Evolutionary conservation across 2,888 invertebrate genomes (phyloP), one percentile per base, ranked within the genome.

Genomic region (Molorchus minor): DNA sequence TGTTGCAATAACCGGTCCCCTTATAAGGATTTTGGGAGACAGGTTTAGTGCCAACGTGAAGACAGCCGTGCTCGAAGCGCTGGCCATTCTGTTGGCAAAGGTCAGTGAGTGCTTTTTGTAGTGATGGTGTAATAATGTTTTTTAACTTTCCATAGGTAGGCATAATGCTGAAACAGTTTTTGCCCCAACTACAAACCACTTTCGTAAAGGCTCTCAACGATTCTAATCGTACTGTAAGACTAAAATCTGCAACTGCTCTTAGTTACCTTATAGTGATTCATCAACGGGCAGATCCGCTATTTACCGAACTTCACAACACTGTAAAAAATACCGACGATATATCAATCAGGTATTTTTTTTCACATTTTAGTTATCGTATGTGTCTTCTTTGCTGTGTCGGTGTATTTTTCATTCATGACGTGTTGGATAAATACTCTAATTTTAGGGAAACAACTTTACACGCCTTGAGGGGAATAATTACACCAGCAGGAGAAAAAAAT

Each of bases 151-250:
- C n/a, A n/a, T n/a, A 93, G 92, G 96, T 97, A 63, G 96, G 96
- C 40, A 87, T 91, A 30, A 92, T 96, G 90, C 82, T 99, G 79
- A 97, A 97, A 81, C 98, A 98, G 79, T 99, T 99, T 84, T 85
- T 98, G 74, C 98, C 99, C 1, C 99, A 99, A 82, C 86, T 99
- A 33, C 98, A 98, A 84, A 98, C 98, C 1, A 98, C 98, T 13
- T 98, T 99, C 83, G 86, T 98, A 51, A 98, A 98, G 82, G 93
- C 98, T 2, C 84, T 98, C 54, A 91, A 92, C 78, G 99, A 99
- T 81, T 87, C 91, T 19, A 92, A 92, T 80, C 85, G 96, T 56
- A 85, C 87, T 64, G 97, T 98, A 13, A 86, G 98, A 61, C 85
- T 98, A 69, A 93, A 93, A 82, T 94, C 97, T 5, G 96, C 93